Conservation (phyloP, 2,797 vertebrate genomes). For the Falco biarmicus region DNA sequence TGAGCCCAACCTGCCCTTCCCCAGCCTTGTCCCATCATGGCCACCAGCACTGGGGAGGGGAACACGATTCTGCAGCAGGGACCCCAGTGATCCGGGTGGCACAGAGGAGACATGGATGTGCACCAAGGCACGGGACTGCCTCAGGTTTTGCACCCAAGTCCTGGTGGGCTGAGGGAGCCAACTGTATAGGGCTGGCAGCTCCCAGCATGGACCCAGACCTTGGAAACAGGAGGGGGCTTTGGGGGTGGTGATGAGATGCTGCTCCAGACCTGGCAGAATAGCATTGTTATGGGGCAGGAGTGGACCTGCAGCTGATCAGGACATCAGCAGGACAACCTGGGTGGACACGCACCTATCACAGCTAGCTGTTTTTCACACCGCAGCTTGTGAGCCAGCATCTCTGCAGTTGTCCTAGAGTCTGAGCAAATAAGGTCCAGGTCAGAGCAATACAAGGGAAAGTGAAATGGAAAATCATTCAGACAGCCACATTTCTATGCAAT, state of each 20-base stretch:
- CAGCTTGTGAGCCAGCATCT: not conserved
- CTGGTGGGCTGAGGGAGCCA: not conserved
- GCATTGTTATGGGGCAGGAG: not conserved
- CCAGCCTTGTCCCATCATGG: not conserved
- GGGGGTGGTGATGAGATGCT: not conserved
- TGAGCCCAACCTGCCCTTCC: not conserved
- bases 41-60: not conserved
- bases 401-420: not conserved
- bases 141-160: not conserved
- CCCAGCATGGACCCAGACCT: not conserved
- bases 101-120: not conserved
- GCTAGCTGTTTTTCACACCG: not conserved
- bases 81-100: fast-evolving
- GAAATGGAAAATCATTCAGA: not conserved
- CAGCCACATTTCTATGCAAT: not conserved
- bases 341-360: not conserved
- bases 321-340: not conserved
- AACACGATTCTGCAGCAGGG: not conserved
- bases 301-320: not conserved
- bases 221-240: not conserved
- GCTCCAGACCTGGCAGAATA: not conserved
- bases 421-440: not conserved
- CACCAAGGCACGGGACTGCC: not conserved
- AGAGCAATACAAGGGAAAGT: not conserved
- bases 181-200: not conserved